These are phyloP conservation scores for Chunga burmeisteri DNA, from an alignment of 2,113 vertebrate genomes.

Conservation along the genomic window DNA sequence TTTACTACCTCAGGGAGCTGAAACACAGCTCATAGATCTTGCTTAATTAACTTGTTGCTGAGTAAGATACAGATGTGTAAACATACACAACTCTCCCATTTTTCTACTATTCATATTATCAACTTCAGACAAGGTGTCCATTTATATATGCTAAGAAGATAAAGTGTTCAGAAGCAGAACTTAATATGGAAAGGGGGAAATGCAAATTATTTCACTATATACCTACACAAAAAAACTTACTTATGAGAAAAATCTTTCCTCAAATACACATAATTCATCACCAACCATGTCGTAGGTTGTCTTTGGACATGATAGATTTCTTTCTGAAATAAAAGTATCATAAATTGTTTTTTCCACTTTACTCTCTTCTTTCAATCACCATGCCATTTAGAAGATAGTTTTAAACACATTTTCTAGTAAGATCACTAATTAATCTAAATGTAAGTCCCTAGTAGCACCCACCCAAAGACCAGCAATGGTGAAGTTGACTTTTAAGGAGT, in stretches of 20 bases:
- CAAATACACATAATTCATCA: background rate
- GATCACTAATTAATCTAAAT: background rate
- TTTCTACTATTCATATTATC: background rate
- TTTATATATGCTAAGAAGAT: background rate
- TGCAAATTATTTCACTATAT: background rate
- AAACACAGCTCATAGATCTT: background rate
- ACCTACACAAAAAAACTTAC: background rate
- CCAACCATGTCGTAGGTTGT: background rate
- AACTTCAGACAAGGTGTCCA: background rate
- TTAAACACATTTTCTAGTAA: background rate
- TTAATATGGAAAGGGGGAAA: background rate
- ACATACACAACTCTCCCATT: background rate
- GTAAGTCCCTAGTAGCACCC: background rate
- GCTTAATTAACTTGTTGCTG: background rate
- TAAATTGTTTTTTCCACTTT: background rate
- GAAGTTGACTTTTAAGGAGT: background rate
- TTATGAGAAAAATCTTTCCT: background rate
- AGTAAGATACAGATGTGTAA: background rate
- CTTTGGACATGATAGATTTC: background rate
- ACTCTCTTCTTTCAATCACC: background rate
- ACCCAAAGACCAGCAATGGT: background rate
- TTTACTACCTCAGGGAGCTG: background rate
- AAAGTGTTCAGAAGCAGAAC: background rate
- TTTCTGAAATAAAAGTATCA: background rate
- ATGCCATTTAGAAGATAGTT: background rate